Evolutionary conservation across 2,113 vertebrate species (phyloP).

Genomic region (Nanorana parkeri): DNA sequence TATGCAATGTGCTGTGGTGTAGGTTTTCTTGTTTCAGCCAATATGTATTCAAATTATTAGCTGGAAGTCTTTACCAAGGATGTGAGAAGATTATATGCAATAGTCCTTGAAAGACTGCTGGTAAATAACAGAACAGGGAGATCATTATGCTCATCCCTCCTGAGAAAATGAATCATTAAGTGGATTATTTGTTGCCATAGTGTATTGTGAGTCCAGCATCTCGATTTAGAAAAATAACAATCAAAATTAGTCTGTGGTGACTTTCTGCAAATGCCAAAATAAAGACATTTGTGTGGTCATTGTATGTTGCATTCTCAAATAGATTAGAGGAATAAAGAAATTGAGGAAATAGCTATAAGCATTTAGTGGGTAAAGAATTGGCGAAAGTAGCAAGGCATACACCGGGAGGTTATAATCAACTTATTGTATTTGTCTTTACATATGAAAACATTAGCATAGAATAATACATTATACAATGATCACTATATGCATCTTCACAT

Average conservation of each 20-base stretch:
- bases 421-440: no score
- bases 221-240: conserved; percentile 38
- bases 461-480: no score
- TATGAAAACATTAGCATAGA: no score
- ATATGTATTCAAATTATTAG: conserved; percentile 17
- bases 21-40: conserved; percentile 3
- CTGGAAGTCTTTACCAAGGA: conserved; percentile 1
- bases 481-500: no score
- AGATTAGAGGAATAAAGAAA: conserved; percentile 17
- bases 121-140: conserved; percentile 42
- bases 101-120: conserved; percentile 45
- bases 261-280: conserved; percentile 27
- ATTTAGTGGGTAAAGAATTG: neutral
- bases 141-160: conserved; percentile 45
- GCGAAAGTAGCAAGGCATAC: neutral
- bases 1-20: neutral
- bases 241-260: conserved; percentile 31
- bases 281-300: conserved; percentile 37
- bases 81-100: conserved; percentile 43
- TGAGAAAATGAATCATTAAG: conserved; percentile 48
- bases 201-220: conserved; percentile 36
- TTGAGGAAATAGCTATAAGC: neutral
- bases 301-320: conserved; percentile 11
- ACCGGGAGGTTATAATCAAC: no score
- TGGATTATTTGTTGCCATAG: conserved; percentile 47